phyloP scores from a whole-genome alignment of 2,888 invertebrate genomes.

The Nephrotoma flavescens region DNA sequence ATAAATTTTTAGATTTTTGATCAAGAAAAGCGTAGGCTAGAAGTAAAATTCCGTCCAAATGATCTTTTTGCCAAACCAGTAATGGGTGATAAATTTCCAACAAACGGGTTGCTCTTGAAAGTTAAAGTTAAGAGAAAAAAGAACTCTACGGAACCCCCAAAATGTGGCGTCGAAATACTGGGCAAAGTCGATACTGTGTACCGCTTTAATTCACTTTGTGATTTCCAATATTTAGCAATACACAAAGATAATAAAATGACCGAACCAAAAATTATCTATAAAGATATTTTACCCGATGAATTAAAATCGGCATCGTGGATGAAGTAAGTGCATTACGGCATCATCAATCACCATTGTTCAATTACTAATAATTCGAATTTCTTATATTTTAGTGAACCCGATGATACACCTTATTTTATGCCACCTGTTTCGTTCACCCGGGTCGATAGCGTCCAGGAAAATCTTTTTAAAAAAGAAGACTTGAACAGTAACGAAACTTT shows the following conservation, averaged over 20 bases:
- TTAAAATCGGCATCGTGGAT: conserved; percentile 42
- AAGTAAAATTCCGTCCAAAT: conserved; percentile 63
- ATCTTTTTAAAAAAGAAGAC: conserved; percentile 27
- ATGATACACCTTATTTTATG: conserved; percentile 43
- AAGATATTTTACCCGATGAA: conserved; percentile 43
- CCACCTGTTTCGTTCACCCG: conserved; percentile 68
- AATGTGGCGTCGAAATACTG: conserved; percentile 19
- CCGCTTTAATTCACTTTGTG: conserved; percentile 30
- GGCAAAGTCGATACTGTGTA: conserved; percentile 23
- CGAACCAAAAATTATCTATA: conserved; percentile 42
- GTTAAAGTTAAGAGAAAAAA: conserved; percentile 44
- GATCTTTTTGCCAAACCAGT: conserved; percentile 69
- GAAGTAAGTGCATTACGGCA: conserved; percentile 24
- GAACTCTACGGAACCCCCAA: conserved; percentile 22
- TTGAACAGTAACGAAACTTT: conserved; percentile 21
- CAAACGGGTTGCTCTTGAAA: conserved; percentile 58
- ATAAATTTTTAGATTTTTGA: conserved; percentile 32
- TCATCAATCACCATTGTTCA: not conserved
- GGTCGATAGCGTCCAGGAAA: conserved; percentile 44
- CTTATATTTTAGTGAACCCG: not conserved
- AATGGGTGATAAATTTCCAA: conserved; percentile 49
- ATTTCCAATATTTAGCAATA: conserved; percentile 85
- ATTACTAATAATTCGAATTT: not conserved
- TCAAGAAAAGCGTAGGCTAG: conserved; percentile 46
- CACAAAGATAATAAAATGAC: conserved; percentile 29